Evolutionary conservation across 2,888 invertebrate species (phyloP), one percentile per base, ranked within the genome.

Genomic region (Choristoneura rosaceana): DNA sequence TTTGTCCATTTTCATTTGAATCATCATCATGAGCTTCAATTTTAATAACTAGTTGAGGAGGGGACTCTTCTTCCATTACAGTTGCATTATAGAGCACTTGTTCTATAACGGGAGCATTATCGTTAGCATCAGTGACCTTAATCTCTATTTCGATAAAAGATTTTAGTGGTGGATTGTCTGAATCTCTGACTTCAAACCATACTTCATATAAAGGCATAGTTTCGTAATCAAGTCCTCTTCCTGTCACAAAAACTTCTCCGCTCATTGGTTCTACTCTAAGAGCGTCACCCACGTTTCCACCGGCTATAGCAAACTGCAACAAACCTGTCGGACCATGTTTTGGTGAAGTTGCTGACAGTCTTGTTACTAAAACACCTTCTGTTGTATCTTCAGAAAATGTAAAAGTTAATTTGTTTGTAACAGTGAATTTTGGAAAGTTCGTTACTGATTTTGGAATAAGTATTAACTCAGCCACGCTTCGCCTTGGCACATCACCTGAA

Each of bases 231-330:
- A 98, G 93, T 0, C 98, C 97, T 82, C 95, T 96, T 25, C 95
- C 95, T 0, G 97, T 96, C 2, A 98, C 96, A 71, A 96, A 95
- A 14, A 98, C 95, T 88, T 97, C 97, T 0, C 98, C 98, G 45
- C 96, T 96, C 69, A 95, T 95, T 41, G 96, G 90, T 87, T 98
- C 97, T 74, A 98, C 96, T 83, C 95, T 95, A 58, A 98, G 94
- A n/a, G 98, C 97, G 81, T 98, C 97, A 0, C 97, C 98, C 3
- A 98, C 95, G 86, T 99, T 99, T 4, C 99, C 99, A n/a, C 99
- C 99, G 10, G 98, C 98, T 75, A 99, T 97, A 41, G 96, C 96
- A 84, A 97, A 99, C 74, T 96, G 95, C 73, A 98, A 93, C 78
- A 95, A 95, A 10, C 96, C 96, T 5, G 95, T 93, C 0, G 96